Conservation (phyloP, 2,888 invertebrate species). For the Theristus sp. region DNA sequence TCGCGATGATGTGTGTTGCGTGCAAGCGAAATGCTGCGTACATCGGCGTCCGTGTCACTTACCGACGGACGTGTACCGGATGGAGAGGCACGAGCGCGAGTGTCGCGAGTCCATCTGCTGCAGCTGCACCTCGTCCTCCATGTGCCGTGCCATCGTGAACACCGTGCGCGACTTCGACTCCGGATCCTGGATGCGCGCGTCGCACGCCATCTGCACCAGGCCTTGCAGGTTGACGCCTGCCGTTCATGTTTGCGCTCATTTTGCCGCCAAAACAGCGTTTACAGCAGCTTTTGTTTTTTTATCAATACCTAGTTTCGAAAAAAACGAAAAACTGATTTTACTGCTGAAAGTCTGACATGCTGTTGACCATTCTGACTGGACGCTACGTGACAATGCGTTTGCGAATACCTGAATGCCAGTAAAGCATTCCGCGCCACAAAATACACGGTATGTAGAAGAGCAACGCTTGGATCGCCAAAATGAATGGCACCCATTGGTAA, state of each 20-base stretch:
- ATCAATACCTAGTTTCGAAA: no score
- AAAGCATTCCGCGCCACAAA: constrained; percentile 26
- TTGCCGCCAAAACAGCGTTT: no score
- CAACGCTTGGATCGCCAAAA: constrained; percentile 27
- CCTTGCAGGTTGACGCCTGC: constrained; percentile 29
- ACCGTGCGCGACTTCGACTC: constrained; percentile 27
- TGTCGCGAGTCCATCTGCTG: neutral
- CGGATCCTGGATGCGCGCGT: constrained; percentile 26
- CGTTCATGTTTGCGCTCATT: no score
- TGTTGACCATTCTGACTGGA: no score
- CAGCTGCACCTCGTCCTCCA: constrained; percentile 28
- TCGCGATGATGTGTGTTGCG: neutral
- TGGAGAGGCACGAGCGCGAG: neutral
- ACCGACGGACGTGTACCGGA: neutral
- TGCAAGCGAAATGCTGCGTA: no score
- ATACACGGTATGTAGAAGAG: constrained; percentile 29
- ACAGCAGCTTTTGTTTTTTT: no score
- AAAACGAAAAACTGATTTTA: no score
- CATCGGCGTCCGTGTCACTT: neutral
- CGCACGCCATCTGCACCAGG: constrained; percentile 29
- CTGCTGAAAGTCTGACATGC: no score
- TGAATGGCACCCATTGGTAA: constrained; percentile 28
- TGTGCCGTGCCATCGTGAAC: constrained; percentile 29
- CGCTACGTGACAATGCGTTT: no score
- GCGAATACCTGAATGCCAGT: constrained; percentile 25